A percentile compares a stretch with the other conserved stretches of the same genome.
phyloP scores from a whole-genome alignment of 1,140 invertebrate species.

The Drosophila auraria region DNA sequence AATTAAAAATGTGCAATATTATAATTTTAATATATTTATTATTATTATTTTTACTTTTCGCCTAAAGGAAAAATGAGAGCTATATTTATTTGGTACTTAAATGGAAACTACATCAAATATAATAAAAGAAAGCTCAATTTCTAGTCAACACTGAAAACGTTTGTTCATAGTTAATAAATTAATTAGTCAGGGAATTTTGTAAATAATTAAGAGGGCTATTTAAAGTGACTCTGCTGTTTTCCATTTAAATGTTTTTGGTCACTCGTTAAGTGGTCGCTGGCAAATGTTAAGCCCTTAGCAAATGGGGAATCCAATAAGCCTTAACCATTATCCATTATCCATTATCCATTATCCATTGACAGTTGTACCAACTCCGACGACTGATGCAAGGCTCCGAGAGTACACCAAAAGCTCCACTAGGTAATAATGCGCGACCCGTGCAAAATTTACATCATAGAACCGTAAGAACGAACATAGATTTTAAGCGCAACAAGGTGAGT shows the following conservation, averaged over 20 bases:
- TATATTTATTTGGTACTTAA: too few species aligned
- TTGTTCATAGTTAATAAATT: too few species aligned
- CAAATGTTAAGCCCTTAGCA: neutral
- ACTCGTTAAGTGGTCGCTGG: neutral
- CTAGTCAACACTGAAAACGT: neutral
- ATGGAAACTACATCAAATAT: neutral
- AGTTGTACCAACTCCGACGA: slow-evolving; percentile 94
- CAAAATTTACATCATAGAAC: slow-evolving; percentile 96
- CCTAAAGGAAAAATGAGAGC: too few species aligned
- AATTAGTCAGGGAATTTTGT: neutral
- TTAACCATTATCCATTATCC: neutral
- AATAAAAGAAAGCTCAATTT: neutral
- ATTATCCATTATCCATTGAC: neutral
- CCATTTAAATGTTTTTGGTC: neutral
- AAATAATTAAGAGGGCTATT: neutral
- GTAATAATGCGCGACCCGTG: slow-evolving; percentile 96
- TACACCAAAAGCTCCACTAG: slow-evolving; percentile 94
- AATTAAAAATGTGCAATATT: too few species aligned
- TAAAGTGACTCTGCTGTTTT: neutral
- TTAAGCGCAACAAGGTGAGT: slow-evolving; percentile 89
- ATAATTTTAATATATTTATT: too few species aligned
- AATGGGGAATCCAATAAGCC: neutral
- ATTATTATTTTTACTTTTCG: too few species aligned
- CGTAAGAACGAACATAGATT: slow-evolving; percentile 98
- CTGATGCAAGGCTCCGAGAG: slow-evolving; percentile 94